phyloP scores from a whole-genome alignment of 2,113 vertebrate species.

The Chauna torquata region DNA sequence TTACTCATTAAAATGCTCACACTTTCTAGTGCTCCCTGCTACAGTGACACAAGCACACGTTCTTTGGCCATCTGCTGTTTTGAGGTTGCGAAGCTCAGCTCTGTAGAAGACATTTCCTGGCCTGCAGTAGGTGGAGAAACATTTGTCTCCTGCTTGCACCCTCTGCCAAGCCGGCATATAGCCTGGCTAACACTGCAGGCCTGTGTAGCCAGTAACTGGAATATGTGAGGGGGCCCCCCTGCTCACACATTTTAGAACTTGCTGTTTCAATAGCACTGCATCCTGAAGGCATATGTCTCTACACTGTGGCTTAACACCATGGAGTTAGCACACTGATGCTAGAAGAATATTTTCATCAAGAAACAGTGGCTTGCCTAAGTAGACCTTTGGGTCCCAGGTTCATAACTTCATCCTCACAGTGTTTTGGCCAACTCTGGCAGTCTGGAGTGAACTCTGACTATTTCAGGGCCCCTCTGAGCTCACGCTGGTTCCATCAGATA shows the following conservation, averaged over 20 bases:
- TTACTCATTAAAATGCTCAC: constrained; percentile 45
- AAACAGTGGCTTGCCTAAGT: not conserved
- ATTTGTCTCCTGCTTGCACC: constrained; percentile 12
- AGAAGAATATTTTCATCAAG: not conserved
- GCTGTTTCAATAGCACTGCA: not conserved
- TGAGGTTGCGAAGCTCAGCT: constrained; percentile 29
- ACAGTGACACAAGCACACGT: constrained; percentile 3
- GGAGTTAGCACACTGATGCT: not conserved
- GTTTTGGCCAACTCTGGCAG: not conserved
- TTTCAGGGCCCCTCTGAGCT: not conserved
- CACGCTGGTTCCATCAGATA: not conserved
- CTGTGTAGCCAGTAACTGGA: not conserved
- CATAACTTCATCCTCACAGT: not conserved
- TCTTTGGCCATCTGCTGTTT: constrained; percentile 61
- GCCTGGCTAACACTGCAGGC: not conserved
- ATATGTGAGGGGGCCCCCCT: not conserved
- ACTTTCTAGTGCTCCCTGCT: constrained; percentile 33
- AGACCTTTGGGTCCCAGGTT: not conserved
- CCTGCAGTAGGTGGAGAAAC: constrained; percentile 42
- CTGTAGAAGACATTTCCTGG: constrained; percentile 50
- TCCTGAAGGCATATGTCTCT: not conserved
- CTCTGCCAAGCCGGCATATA: not conserved
- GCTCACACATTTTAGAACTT: not conserved
- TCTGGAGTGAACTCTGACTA: not conserved
- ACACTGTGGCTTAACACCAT: not conserved